Evolutionary conservation across 2,113 vertebrate genomes (phyloP), one percentile per base, ranked within the genome.

Genomic region (Baryphthengus martii): DNA sequence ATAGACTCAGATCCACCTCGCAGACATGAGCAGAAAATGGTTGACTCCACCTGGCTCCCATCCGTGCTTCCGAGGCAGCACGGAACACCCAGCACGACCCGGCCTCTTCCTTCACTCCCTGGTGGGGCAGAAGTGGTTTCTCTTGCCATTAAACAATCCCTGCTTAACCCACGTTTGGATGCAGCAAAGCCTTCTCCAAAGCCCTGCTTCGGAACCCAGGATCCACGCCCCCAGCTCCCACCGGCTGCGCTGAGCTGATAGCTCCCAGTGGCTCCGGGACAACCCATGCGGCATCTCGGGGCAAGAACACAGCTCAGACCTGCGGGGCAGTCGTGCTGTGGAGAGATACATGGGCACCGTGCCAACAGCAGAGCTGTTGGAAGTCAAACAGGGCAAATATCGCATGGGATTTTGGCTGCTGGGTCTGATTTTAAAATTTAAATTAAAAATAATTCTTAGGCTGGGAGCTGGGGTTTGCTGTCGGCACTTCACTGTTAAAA

Each of bases 251-350:
- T 17, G n/a, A 39, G 53, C 3, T 3, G 9, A 19, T 3, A 20
- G 55, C 42, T 9, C 33, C 2, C 2, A 17, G 49, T 2, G 49
- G 18, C 74, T 31, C n/a, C 63, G 16, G 58, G 33, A 23, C 42
- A 40, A 6, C 1, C 5, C 1, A 4, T 2, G 2, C 39, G 28
- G 65, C 28, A 11, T 35, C 28, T 40, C 61, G 6, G 45, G 50
- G 47, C 58, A 33, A 13, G 20, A 10, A 28, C 23, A 31, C 10
- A 31, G 13, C 20, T 5, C 55, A 7, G 15, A 17, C 21, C 35
- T 4, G 13, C 28, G 10, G 52, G 52, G 26, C 18, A 19, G 50
- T 3, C 1, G 0, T 14, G 21, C 37, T 23, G n/a, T 1, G 5
- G 13, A 7, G 37, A 50, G 37, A 37, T 4, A 8, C 13, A 3